Percentiles rank a stretch among this genome's conserved stretches.
These are phyloP conservation scores for Coranthus polyacanthus DNA, from an alignment of 2,797 vertebrate genomes.

Conservation along the genomic window DNA sequence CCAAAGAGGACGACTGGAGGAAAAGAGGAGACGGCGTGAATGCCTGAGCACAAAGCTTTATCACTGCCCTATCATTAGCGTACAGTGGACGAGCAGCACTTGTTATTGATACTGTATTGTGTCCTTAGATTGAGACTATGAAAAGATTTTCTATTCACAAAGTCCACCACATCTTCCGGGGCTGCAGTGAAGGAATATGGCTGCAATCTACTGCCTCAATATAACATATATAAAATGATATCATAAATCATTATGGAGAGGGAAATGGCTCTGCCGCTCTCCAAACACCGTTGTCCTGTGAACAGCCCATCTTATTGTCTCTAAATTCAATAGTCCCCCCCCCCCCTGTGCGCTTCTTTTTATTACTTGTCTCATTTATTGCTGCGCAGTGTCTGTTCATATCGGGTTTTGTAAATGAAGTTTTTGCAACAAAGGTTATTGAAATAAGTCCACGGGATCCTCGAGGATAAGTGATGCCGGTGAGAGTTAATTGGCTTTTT, in stretches of 20 bases:
- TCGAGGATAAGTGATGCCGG: slow-evolving; percentile 75
- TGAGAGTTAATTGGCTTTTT: slow-evolving; percentile 79
- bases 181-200: slow-evolving; percentile 58
- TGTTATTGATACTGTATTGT: slow-evolving; percentile 50
- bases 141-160: slow-evolving; percentile 57
- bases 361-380: slow-evolving; percentile 84
- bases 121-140: slow-evolving; percentile 29
- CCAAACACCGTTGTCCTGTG: slow-evolving; percentile 76
- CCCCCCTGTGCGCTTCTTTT: slow-evolving; percentile 64
- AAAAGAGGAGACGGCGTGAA: background rate
- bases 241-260: slow-evolving; percentile 80
- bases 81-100: slow-evolving; percentile 4
- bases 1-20: background rate
- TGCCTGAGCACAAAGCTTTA: slow-evolving; percentile 1
- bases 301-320: slow-evolving; percentile 78
- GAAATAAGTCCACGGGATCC: slow-evolving; percentile 78
- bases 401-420: slow-evolving; percentile 78
- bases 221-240: slow-evolving; percentile 71
- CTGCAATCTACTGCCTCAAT: slow-evolving; percentile 67
- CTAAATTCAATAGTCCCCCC: slow-evolving; percentile 75
- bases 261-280: slow-evolving; percentile 54
- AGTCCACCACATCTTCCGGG: slow-evolving; percentile 36
- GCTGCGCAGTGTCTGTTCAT: slow-evolving; percentile 69
- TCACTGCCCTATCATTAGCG: slow-evolving; percentile 24
- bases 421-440: slow-evolving; percentile 83